Evolutionary conservation across 2,113 vertebrate genomes (phyloP).

Genomic region (Bothrops jararaca): DNA sequence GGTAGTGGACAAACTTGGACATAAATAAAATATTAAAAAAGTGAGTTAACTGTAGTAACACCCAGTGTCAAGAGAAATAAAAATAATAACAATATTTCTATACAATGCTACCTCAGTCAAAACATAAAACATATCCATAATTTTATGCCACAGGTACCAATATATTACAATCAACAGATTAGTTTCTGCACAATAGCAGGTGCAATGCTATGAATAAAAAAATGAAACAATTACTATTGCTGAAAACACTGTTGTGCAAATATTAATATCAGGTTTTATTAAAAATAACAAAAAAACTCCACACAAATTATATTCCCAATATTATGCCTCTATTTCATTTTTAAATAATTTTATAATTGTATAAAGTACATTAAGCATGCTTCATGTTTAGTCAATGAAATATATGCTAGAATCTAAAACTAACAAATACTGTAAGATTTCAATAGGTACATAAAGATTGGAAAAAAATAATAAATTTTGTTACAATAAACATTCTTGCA

Average conservation of each 20-base stretch:
- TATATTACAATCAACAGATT: not conserved
- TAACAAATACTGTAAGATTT: not conserved
- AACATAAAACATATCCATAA: not conserved
- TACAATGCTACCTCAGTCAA: not conserved
- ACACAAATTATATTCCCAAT: not conserved
- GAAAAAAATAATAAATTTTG: not conserved
- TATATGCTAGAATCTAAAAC: not conserved
- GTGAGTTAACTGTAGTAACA: slow-evolving; percentile 10
- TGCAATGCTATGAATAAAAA: not conserved
- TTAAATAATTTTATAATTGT: not conserved
- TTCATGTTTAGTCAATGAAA: not conserved
- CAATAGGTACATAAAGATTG: not conserved
- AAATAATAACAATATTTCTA: not conserved
- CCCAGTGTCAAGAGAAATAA: not conserved
- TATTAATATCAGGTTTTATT: not conserved
- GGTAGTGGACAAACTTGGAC: slow-evolving; percentile 83
- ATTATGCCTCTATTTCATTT: not conserved
- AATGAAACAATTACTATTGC: not conserved
- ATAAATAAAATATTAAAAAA: slow-evolving; percentile 20
- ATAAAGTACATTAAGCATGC: not conserved
- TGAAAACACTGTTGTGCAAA: not conserved
- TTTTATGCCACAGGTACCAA: not conserved
- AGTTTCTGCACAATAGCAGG: not conserved
- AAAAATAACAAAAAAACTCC: not conserved
- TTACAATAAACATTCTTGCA: not conserved